Percentiles rank a stretch among this genome's conserved stretches.
Evolutionary conservation across 92 coral and sea anemone species (phyloP).

Genomic region (Porites evermanni): DNA sequence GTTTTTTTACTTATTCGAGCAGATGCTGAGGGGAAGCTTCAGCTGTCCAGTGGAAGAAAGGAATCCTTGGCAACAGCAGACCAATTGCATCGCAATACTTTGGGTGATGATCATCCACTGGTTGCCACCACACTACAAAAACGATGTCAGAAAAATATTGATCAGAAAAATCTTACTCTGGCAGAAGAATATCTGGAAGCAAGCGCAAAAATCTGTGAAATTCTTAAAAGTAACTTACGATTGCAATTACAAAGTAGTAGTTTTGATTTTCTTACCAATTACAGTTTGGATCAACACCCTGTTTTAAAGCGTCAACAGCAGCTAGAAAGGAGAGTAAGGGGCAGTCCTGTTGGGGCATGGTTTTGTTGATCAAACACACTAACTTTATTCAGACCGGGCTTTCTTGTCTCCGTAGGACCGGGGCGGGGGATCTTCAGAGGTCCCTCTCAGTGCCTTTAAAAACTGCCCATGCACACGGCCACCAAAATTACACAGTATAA

Average conservation of each 20-base stretch:
- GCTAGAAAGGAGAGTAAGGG: not conserved
- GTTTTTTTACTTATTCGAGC: constrained; percentile 7
- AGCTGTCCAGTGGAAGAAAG: not conserved
- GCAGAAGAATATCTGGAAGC: not conserved
- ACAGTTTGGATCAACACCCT: constrained; percentile 2
- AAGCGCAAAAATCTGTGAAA: constrained; percentile 13
- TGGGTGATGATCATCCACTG: constrained; percentile 22
- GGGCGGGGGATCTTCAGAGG: too few species aligned
- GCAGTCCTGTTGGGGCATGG: constrained; percentile 2
- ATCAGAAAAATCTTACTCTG: not conserved
- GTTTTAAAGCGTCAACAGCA: constrained; percentile 1
- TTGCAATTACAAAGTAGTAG: not conserved
- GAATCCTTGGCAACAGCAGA: constrained; percentile 7
- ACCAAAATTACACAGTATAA: too few species aligned
- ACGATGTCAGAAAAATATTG: not conserved
- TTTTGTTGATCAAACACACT: not conserved
- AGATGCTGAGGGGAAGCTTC: constrained; percentile 15
- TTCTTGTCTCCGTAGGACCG: too few species aligned
- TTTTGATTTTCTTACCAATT: not conserved
- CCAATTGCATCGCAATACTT: not conserved
- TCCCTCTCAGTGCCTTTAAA: too few species aligned
- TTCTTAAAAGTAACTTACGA: constrained; percentile 3
- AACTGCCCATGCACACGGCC: too few species aligned
- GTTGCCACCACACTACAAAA: constrained; percentile 11
- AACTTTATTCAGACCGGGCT: too few species aligned